phyloP scores from a whole-genome alignment of 2,797 vertebrate genomes.

The Characodon lateralis region DNA sequence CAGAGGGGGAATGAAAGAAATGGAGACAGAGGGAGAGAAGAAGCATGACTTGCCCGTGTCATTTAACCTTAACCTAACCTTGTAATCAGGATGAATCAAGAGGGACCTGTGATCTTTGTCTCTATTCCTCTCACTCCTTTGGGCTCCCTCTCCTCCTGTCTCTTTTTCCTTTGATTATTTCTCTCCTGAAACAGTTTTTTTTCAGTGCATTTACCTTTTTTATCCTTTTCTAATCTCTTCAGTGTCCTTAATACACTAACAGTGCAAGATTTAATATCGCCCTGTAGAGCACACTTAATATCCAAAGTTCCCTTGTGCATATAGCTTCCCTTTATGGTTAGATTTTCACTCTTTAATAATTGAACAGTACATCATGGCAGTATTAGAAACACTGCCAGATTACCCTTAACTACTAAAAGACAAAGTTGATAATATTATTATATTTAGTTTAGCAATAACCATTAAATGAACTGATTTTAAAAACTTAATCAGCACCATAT shows the following conservation, averaged over 20 bases:
- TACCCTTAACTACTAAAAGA: slow-evolving; percentile 30
- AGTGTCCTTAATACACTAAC: slow-evolving; percentile 16
- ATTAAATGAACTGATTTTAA: slow-evolving; percentile 1
- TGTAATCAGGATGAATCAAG: slow-evolving; percentile 79
- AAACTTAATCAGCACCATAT: background rate
- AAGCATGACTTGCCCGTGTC: slow-evolving; percentile 70
- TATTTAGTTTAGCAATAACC: background rate
- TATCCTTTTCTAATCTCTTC: slow-evolving; percentile 9
- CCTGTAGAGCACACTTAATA: slow-evolving; percentile 4
- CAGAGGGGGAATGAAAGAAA: slow-evolving; percentile 54
- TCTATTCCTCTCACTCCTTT: slow-evolving; percentile 52
- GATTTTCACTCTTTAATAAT: slow-evolving; percentile 10
- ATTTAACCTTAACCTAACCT: slow-evolving; percentile 84
- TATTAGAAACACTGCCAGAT: slow-evolving; percentile 6
- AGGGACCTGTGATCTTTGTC: slow-evolving; percentile 72
- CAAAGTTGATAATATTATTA: background rate
- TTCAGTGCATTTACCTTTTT: slow-evolving; percentile 10
- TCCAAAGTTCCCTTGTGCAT: slow-evolving; percentile 13
- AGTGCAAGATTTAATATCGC: slow-evolving; percentile 12
- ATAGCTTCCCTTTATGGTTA: slow-evolving; percentile 1
- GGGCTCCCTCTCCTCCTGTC: slow-evolving; percentile 10
- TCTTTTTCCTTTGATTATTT: slow-evolving; percentile 18
- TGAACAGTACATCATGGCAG: slow-evolving; percentile 22
- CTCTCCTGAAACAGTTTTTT: slow-evolving; percentile 10
- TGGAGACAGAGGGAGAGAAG: slow-evolving; percentile 39